These are phyloP conservation scores for Campodea augens DNA, from an alignment of 1,140 invertebrate genomes.

Conservation along the genomic window DNA sequence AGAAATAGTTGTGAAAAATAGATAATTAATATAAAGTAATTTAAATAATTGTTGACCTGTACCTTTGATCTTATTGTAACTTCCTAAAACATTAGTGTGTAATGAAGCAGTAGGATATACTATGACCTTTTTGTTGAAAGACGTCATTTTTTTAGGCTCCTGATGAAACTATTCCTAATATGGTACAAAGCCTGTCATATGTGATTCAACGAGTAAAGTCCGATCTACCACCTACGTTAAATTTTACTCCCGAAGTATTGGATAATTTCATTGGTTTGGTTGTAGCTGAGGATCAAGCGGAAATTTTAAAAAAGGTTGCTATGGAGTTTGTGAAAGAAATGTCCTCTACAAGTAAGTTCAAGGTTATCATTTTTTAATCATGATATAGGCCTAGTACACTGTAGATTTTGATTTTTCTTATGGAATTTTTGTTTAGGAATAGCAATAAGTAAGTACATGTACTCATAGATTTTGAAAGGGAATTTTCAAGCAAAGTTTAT, in stretches of 20 bases:
- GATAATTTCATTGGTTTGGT: constrained; percentile 75
- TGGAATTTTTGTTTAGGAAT: constrained; percentile 12
- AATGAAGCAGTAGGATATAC: no score
- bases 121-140: no score
- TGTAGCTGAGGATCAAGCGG: constrained; percentile 52
- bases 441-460: no score
- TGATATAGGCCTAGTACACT: neutral
- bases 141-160: constrained; percentile 37
- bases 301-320: constrained; percentile 50
- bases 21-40: no score
- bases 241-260: constrained; percentile 58
- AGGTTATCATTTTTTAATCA: constrained; percentile 10
- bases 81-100: no score
- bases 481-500: no score
- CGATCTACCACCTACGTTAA: constrained; percentile 33
- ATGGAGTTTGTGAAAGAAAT: constrained; percentile 57
- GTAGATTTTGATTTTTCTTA: neutral
- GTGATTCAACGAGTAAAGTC: constrained; percentile 39
- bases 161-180: constrained; percentile 43
- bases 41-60: no score
- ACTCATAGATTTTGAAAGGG: no score
- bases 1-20: no score
- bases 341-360: constrained; percentile 42
- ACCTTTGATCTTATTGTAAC: no score
- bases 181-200: constrained; percentile 40